These are phyloP conservation scores for Ariolimax columbianus DNA, from an alignment of 2,888 invertebrate species.

Conservation along the genomic window DNA sequence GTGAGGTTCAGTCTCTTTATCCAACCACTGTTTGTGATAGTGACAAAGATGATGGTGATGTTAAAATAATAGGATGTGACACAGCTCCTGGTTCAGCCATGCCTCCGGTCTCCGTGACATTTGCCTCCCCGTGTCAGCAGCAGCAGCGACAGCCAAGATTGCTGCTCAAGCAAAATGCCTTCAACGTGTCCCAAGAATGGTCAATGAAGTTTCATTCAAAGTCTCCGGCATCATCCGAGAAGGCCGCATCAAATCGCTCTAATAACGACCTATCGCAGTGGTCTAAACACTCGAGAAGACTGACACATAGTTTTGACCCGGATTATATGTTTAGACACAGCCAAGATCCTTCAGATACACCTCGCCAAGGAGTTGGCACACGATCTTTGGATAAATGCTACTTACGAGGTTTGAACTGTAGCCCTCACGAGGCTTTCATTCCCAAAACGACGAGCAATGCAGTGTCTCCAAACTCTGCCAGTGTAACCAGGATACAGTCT, in stretches of 20 bases:
- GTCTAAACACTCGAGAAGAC: background rate
- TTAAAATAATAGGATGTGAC: background rate
- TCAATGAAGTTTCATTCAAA: background rate
- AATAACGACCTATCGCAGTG: background rate
- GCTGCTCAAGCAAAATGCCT: slow-evolving; percentile 32
- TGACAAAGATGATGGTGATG: background rate
- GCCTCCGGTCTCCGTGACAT: background rate
- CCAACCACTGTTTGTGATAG: background rate
- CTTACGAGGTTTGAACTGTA: background rate
- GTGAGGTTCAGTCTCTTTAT: background rate
- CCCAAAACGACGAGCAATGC: background rate
- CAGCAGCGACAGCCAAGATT: slow-evolving; percentile 21
- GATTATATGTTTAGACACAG: background rate
- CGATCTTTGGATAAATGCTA: slow-evolving; percentile 13
- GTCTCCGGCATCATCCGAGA: background rate
- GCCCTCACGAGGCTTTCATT: background rate
- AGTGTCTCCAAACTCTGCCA: background rate
- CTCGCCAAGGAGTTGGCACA: background rate
- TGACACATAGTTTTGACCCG: background rate
- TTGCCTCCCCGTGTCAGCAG: background rate
- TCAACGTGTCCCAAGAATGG: slow-evolving; percentile 18
- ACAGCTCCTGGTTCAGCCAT: background rate
- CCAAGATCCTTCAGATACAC: background rate
- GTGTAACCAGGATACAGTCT: background rate
- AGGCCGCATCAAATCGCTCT: background rate